phyloP scores from a whole-genome alignment of 2,113 vertebrate genomes.

The Girardinichthys multiradiatus region DNA sequence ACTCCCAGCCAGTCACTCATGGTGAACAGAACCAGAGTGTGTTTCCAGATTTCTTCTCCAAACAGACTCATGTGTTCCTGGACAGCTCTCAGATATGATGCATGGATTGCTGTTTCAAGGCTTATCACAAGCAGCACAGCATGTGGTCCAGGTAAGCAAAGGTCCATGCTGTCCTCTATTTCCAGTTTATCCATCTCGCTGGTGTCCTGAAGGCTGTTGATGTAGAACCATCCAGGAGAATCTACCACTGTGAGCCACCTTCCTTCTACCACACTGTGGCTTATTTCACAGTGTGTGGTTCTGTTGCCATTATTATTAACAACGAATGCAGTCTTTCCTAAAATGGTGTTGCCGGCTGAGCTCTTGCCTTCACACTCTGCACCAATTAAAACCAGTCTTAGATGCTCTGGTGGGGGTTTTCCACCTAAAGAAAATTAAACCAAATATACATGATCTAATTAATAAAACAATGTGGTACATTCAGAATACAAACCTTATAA shows the following conservation, averaged over 20 bases:
- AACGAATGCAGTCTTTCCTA: constrained; percentile 12
- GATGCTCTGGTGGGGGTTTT: background rate
- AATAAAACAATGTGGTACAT: no score
- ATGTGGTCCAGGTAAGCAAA: constrained; percentile 26
- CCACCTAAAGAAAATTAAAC: background rate
- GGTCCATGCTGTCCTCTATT: constrained; percentile 15
- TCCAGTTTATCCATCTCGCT: constrained; percentile 29
- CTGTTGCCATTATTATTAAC: background rate
- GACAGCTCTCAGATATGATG: rapidly evolving
- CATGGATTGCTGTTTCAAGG: rapidly evolving
- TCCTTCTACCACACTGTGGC: background rate
- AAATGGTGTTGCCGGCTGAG: background rate
- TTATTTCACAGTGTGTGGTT: constrained; percentile 12
- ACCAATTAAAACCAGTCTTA: constrained; percentile 15
- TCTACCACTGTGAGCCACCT: constrained; percentile 21
- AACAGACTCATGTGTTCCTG: constrained; percentile 17
- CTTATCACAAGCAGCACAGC: constrained; percentile 5
- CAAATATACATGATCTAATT: background rate
- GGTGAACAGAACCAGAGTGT: constrained; percentile 18
- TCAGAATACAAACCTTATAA: no score
- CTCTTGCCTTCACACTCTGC: background rate
- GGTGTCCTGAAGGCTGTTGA: constrained; percentile 23
- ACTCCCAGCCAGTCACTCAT: background rate
- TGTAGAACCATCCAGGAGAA: constrained; percentile 16
- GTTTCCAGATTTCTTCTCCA: constrained; percentile 12